Percentiles rank a stretch among this genome's conserved stretches.
Conservation (phyloP, 1,140 invertebrate genomes). For the Lepidurus packardi region DNA sequence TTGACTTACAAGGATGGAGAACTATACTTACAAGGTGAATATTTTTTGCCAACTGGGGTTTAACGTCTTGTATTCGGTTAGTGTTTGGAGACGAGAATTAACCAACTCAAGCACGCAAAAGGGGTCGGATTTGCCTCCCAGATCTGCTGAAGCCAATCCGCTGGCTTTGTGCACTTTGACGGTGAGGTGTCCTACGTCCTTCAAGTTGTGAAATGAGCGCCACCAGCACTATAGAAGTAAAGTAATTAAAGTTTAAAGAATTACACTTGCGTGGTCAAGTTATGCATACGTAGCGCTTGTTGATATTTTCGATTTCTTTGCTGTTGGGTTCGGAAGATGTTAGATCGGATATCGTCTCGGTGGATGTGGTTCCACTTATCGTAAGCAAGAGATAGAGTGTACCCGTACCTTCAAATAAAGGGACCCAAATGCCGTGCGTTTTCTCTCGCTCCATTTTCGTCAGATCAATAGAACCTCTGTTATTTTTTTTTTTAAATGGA, state of each 20-base stretch:
- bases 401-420: constrained; percentile 74
- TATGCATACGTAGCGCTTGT: constrained; percentile 66
- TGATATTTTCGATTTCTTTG: constrained; percentile 57
- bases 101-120: constrained; percentile 95
- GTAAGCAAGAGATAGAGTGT: constrained; percentile 83
- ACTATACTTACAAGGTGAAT: constrained; percentile 82
- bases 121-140: constrained; percentile 91
- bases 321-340: constrained; percentile 75
- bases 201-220: constrained; percentile 65
- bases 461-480: constrained; percentile 74
- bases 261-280: background rate
- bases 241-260: constrained; percentile 30
- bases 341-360: constrained; percentile 85
- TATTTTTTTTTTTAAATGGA: constrained; percentile 44
- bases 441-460: constrained; percentile 76
- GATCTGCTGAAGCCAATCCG: constrained; percentile 80
- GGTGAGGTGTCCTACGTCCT: constrained; percentile 80
- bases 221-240: constrained; percentile 52
- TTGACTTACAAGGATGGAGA: background rate
- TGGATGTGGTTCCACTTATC: constrained; percentile 86
- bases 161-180: constrained; percentile 84
- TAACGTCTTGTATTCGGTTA: constrained; percentile 97
- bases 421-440: constrained; percentile 81
- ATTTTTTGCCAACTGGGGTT: constrained; percentile 97
- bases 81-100: constrained; percentile 85